Conservation (phyloP, 2,113 vertebrate species). For the Butorides virescens region DNA sequence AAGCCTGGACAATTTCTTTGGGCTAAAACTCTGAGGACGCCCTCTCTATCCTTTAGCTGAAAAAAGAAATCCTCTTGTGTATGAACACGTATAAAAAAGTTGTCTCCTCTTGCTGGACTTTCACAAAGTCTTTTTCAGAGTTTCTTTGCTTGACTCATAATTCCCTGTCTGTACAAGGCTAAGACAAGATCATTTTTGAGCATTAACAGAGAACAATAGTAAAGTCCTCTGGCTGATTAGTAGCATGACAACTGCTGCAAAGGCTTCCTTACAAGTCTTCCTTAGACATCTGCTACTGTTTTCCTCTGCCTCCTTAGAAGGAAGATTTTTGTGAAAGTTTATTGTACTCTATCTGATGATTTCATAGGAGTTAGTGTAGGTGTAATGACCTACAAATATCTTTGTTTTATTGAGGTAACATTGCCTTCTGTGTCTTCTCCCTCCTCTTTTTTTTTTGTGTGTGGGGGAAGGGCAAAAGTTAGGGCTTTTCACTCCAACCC, state of each 20-base stretch:
- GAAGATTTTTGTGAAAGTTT: slow-evolving; percentile 1
- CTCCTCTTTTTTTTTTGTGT: not conserved
- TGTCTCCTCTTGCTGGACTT: not conserved
- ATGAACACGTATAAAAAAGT: not conserved
- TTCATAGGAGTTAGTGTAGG: not conserved
- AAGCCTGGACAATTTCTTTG: slow-evolving; percentile 41
- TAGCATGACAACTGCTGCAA: not conserved
- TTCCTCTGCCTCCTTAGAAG: not conserved
- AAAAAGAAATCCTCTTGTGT: not conserved
- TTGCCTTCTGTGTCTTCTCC: not conserved
- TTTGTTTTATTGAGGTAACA: not conserved
- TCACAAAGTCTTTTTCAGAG: not conserved
- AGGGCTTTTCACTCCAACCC: not conserved
- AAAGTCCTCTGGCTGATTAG: not conserved
- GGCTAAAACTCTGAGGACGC: slow-evolving; percentile 13
- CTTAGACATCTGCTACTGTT: not conserved
- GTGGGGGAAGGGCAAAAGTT: no score
- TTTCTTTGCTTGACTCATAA: not conserved
- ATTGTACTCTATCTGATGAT: not conserved
- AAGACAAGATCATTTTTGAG: not conserved
- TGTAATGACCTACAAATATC: not conserved
- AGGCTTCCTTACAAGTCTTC: not conserved
- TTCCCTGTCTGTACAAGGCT: not conserved
- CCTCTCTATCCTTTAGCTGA: not conserved
- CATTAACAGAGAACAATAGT: slow-evolving; percentile 4